Evolutionary conservation across 2,797 vertebrate species (phyloP), one percentile per base, ranked within the genome.

Genomic region (Anas georgica): DNA sequence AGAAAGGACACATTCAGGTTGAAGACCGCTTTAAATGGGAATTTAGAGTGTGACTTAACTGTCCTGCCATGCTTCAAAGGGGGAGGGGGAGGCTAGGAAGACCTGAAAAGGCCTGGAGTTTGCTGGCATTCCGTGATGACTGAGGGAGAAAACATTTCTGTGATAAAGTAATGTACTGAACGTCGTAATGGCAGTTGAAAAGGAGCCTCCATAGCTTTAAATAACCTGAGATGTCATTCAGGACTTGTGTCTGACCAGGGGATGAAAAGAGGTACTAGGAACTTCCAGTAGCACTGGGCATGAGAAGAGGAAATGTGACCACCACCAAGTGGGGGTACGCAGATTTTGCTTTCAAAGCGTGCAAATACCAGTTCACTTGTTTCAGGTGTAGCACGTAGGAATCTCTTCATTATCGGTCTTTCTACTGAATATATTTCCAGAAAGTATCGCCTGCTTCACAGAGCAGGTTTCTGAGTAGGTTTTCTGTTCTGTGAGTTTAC

Each of bases 311-410:
- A 41, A 20, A 26, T 6, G 17, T 28, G 37, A 81, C 52, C n/a
- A 37, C 11, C 66, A 26, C 13, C 0, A 1, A 59, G 54, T 18
- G 8, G 52, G 52, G 10, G 10, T 12, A n/a, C 4, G 6, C 0
- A 55, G 67, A 25, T 46, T 58, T 45, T 81, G 16, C 48, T 50
- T 31, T 43, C 25, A 16, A 22, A 7, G 48, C 77, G 16, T 48
- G 25, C 3, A 18, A 83, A n/a, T 4, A 31, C 23, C 8, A 46
- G 6, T 20, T 45, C 10, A 0, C 26, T 43, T 15, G 16, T 37
- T 52, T 73, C 33, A n/a, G 46, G 50, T 52, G 12, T 0, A 12
- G 62, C 52, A 37, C 1, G 10, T 6, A 8, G 35, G 41, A 56
- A 21, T 1, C 31, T 58, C 73, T 41, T 69, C 37, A 29, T 35